A percentile compares a stretch with the other conserved stretches of the same genome.
These are phyloP conservation scores for Ceryle rudis DNA, from an alignment of 2,797 vertebrate species.

Conservation along the genomic window DNA sequence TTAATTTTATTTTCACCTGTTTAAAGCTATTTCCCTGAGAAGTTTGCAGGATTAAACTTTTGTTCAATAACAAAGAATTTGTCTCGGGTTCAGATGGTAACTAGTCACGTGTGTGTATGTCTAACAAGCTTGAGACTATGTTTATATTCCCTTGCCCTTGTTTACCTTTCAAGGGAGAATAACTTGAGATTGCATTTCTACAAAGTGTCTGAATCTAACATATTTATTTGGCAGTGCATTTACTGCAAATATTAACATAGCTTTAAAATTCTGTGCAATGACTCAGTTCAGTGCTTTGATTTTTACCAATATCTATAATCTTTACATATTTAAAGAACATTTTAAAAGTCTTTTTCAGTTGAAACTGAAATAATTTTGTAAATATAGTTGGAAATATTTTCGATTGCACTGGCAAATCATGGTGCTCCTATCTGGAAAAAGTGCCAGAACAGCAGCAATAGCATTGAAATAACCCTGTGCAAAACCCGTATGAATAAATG, in stretches of 20 bases:
- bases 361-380: not conserved
- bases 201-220: not conserved
- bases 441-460: not conserved
- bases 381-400: conserved; percentile 37
- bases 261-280: conserved; percentile 22
- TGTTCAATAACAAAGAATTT: conserved; percentile 5
- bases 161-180: not conserved
- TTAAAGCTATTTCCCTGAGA: conserved; percentile 5
- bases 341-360: not conserved
- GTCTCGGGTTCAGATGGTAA: not conserved
- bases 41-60: conserved; percentile 1
- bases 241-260: not conserved
- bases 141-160: not conserved
- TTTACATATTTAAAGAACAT: not conserved
- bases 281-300: not conserved
- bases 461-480: conserved; percentile 11
- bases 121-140: not conserved
- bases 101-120: not conserved
- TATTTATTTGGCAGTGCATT: not conserved
- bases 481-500: conserved; percentile 52
- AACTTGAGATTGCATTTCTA: not conserved
- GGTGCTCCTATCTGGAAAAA: not conserved
- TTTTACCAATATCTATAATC: not conserved
- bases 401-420: not conserved
- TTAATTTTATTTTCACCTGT: conserved; percentile 4